Conservation (phyloP, 2,113 vertebrate genomes). For the Chaetodon trifascialis region DNA sequence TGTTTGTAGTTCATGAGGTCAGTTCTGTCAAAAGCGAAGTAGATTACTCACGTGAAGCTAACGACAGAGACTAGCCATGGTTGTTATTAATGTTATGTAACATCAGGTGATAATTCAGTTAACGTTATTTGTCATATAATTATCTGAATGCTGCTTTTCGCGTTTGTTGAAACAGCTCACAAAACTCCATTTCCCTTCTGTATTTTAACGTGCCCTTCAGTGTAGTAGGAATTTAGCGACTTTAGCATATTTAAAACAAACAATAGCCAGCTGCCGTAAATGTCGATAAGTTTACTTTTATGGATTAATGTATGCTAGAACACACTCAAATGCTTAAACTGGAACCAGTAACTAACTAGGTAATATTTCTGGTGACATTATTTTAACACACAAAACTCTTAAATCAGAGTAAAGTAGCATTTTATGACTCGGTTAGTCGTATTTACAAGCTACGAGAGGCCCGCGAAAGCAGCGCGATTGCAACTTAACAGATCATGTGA, state of each 20-base stretch:
- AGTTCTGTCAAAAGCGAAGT: background rate
- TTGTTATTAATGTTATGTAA: background rate
- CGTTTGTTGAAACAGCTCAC: background rate
- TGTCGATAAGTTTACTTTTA: background rate
- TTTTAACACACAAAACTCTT: background rate
- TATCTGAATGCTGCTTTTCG: rapidly evolving
- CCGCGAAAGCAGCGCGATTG: conserved; percentile 39
- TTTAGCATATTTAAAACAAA: rapidly evolving
- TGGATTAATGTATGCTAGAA: background rate
- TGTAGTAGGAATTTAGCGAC: background rate
- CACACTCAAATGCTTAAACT: background rate
- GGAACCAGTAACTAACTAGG: background rate
- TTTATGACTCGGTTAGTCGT: rapidly evolving
- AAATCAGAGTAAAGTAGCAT: background rate
- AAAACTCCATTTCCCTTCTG: conserved; percentile 67
- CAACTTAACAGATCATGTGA: conserved; percentile 57
- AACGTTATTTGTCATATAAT: background rate
- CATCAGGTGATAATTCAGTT: too few relatives aligned
- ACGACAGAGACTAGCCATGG: background rate
- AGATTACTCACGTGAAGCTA: background rate
- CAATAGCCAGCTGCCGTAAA: background rate
- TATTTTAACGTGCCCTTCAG: rapidly evolving
- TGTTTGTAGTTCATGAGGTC: conserved; percentile 42
- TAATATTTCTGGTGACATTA: background rate
- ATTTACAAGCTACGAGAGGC: background rate